phyloP scores from a whole-genome alignment of 2,888 invertebrate genomes.

The Pristionchus japonicus region DNA sequence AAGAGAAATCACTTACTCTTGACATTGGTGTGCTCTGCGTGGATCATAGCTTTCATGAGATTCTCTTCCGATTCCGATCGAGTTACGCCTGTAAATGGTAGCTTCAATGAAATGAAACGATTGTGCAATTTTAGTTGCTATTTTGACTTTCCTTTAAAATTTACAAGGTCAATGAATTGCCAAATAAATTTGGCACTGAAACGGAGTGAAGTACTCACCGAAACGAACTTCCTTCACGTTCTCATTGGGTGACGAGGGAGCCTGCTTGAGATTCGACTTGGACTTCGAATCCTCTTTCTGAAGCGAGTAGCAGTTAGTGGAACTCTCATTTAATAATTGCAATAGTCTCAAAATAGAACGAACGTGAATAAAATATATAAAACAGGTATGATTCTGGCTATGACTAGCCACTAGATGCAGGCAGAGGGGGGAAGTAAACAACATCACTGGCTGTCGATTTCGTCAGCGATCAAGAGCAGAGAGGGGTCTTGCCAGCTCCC shows the following conservation, averaged over 20 bases:
- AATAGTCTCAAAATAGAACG: too few species aligned
- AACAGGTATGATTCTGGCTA: neutral
- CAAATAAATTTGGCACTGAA: too few species aligned
- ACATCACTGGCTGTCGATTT: too few species aligned
- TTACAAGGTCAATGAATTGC: neutral
- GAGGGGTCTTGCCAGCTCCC: too few species aligned
- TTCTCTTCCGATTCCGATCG: conserved; percentile 43
- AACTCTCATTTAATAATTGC: neutral
- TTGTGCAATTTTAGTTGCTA: too few species aligned
- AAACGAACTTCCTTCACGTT: conserved; percentile 39
- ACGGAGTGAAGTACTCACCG: too few species aligned
- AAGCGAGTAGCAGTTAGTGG: neutral
- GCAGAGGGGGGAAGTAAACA: too few species aligned
- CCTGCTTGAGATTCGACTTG: conserved; percentile 40
- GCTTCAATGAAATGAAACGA: too few species aligned
- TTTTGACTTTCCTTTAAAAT: neutral
- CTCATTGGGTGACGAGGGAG: neutral
- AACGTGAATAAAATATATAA: too few species aligned
- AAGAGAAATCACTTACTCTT: neutral
- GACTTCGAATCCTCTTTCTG: conserved; percentile 33
- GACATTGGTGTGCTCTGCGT: conserved; percentile 24
- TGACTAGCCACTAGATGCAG: too few species aligned
- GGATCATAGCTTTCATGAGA: neutral
- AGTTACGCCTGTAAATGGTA: neutral
- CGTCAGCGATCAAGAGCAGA: too few species aligned